A percentile compares a stretch with the other conserved stretches of the same genome.
Conservation (phyloP, 2,888 invertebrate genomes). For the Drosophila conformis region DNA sequence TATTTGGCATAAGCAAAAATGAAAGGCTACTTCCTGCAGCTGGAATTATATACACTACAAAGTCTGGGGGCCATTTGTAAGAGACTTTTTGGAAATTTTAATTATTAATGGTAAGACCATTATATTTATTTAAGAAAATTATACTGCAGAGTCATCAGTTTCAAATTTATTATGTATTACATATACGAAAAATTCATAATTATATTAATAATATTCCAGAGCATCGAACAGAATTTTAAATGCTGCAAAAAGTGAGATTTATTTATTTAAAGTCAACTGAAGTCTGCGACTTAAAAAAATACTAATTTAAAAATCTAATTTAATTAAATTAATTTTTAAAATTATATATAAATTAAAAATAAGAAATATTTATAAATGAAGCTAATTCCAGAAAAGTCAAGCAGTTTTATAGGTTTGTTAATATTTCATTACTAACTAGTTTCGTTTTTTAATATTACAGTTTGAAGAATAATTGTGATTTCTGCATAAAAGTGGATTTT, state of each 20-base stretch:
- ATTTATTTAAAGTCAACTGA: too few species aligned
- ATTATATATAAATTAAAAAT: too few species aligned
- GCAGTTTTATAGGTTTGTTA: neutral
- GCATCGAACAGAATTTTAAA: neutral
- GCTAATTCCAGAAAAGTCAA: neutral
- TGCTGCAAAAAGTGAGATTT: neutral
- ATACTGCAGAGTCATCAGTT: neutral
- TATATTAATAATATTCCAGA: too few species aligned
- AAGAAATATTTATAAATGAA: neutral
- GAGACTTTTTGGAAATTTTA: neutral
- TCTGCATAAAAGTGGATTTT: neutral
- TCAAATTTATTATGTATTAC: neutral
- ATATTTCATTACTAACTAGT: neutral
- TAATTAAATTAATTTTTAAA: too few species aligned
- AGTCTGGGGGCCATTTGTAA: neutral
- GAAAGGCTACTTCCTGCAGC: neutral
- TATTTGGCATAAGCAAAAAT: constrained; percentile 6
- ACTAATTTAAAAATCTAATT: too few species aligned
- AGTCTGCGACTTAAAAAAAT: too few species aligned
- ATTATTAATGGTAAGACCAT: neutral
- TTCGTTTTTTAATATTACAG: too few species aligned
- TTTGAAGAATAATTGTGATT: too few species aligned
- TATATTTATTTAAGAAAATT: neutral
- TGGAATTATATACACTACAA: constrained; percentile 3
- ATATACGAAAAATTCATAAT: neutral